These are phyloP conservation scores for Lepilemur ruficaudatus DNA, from an alignment of 2,797 vertebrate genomes.

Conservation along the genomic window DNA sequence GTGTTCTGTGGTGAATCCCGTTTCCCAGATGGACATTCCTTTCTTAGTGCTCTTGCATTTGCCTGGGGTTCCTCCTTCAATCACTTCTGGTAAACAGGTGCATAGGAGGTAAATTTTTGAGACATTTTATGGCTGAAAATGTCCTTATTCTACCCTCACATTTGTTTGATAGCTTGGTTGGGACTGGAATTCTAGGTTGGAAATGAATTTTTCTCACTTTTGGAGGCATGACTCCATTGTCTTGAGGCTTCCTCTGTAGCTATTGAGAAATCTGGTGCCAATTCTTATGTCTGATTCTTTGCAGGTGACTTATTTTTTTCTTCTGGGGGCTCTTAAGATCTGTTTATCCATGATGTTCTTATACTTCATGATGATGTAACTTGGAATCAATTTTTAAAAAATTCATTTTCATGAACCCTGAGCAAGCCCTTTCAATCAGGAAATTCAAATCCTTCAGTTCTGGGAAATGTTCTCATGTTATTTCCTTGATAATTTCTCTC, in stretches of 20 bases:
- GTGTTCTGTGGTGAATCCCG: neutral
- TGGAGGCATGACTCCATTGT: neutral
- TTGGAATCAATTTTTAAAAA: neutral
- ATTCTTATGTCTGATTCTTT: neutral
- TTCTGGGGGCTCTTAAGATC: neutral
- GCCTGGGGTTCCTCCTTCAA: neutral
- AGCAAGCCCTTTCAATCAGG: neutral
- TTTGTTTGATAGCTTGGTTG: neutral
- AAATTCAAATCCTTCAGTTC: conserved; percentile 5
- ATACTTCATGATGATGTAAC: neutral
- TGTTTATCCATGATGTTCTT: neutral
- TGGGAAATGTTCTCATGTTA: neutral
- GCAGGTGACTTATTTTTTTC: neutral
- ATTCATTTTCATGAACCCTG: neutral
- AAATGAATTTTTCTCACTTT: neutral
- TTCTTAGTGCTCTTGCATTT: neutral
- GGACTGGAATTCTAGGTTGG: neutral
- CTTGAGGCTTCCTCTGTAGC: neutral
- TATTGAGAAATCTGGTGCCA: neutral
- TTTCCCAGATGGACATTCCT: neutral
- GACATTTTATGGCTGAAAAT: neutral
- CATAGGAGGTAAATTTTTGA: neutral
- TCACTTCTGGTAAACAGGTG: neutral
- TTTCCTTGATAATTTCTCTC: neutral
- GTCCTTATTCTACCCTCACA: neutral